Base-by-base conservation (phyloP, 1,140 invertebrate species). In the Drosophila bocki region DNA sequence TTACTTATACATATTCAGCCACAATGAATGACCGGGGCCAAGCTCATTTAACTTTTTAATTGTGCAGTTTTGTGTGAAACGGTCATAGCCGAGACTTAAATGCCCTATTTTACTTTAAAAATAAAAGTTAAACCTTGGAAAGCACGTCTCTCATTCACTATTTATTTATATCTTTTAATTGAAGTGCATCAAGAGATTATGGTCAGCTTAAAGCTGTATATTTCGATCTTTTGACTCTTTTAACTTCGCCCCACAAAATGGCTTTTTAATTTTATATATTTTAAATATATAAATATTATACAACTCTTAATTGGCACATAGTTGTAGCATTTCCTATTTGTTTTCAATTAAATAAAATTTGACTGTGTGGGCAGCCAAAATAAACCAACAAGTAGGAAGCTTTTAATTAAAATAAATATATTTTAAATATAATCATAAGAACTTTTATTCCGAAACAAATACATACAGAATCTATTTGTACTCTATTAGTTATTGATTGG, bases 21-120 rank as follows among this genome's bases (percentile, higher is more conserved):
- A 33, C 51, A 76, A 48, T 48, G 45, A 79, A 86, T 76, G 82
- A 63, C 37, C 62, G 51, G 64, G 33, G 54, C 33, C 50, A 79
- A 88, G 42, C 77, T 81, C 85, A 90, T 84, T 88, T 90, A 88
- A 88, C 85, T 78, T 90, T 88, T 84, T 88, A 88, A 88, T 87
- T 87, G 84, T 84, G 69, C 77, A 88, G 75, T 68, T 86, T 85
- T 81, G 82, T 78, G 74, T 75, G 57, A 78, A 63, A 48, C 26
- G 11, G 19, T 12, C 7, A 22, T 19, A 3, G 15, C 15, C 32
- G 63, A 61, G 44, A n/a, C 19, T 12, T 15, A 2, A 39, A 48
- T 77, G 35, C 22, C 45, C 70, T 75, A 26, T 12, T 15, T 32
- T 58, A 1, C 11, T 15, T 58, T 9, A 9, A 8, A 51, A 15